Conservation (phyloP, 2,888 invertebrate species). For the Drosophila borborema region DNA sequence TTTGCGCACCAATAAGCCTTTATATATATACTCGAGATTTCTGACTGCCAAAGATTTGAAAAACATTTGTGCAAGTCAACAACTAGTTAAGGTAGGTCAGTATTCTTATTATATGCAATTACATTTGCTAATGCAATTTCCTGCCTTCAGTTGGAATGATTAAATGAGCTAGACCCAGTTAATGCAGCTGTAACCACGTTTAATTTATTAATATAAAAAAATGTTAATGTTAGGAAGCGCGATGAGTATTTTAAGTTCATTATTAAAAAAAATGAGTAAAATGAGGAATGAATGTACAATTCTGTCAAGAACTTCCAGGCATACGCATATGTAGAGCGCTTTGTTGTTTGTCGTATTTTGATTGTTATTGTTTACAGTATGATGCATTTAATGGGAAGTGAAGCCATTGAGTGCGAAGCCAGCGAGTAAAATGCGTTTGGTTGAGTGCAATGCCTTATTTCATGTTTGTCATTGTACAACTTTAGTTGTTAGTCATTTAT, state of each 20-base stretch:
- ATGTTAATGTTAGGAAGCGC: accelerated
- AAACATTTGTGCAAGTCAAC: no score
- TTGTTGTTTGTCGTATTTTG: constrained; percentile 47
- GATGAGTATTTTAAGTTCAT: not conserved
- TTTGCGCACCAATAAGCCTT: no score
- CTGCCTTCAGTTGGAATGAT: no score
- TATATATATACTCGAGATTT: no score
- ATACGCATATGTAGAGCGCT: constrained; percentile 22
- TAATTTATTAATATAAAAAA: not conserved
- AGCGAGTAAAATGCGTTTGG: constrained; percentile 20
- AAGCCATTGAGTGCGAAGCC: not conserved
- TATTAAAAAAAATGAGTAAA: not conserved
- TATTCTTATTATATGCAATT: no score
- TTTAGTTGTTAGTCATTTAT: constrained; percentile 11
- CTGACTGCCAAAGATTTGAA: no score
- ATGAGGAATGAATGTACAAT: not conserved
- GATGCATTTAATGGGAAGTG: constrained; percentile 19
- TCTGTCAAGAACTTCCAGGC: not conserved
- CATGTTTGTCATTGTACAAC: constrained; percentile 11
- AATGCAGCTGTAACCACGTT: not conserved
- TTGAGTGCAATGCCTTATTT: constrained; percentile 36
- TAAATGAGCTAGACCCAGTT: not conserved
- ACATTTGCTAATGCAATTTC: no score
- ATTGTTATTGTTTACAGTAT: constrained; percentile 34
- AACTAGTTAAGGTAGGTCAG: no score